Evolutionary conservation across 35 echinoderm and acorn worm species (phyloP), one percentile per base, ranked within the genome.

Genomic region (Strongylocentrotus purpuratus): DNA sequence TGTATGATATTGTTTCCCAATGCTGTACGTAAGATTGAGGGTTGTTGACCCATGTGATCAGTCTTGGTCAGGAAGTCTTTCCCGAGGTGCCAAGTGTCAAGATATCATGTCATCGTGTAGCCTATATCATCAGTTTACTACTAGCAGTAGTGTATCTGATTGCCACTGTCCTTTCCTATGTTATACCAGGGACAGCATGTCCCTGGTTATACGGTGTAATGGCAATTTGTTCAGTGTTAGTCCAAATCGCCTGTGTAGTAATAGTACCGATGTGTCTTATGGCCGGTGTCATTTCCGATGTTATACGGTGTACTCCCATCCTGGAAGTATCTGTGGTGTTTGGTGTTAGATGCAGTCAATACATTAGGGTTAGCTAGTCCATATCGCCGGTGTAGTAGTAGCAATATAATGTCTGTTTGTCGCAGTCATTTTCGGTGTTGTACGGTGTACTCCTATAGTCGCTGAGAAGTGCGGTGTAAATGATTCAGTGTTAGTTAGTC

Each of bases 281-380:
- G 89, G 41, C 46, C 89, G 89, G 31, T 91, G 18, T 46, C 89
- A 2, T 91, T 35, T n/a, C 89, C 35, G 22, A 33, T 91, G 89
- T 91, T 91, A 2, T 91, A 91, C 32, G 89, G 89, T 35, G 89
- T 91, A 35, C 88, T 91, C n/a, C 96, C 96, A 15, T 85, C 50
- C 3, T 20, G 50, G 87, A 94, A 97, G 35, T 93, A 50, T 3
- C 60, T 59, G 50, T 94, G 50, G 15, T 55, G 50, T 55, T 15
- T 15, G 15, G 50, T 55, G 50, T 55, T 41, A 41, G 35, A 41
- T 41, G 50, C 10, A 55, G 1, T 55, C 50, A 55, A 55, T 55
- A 12, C 9, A 14, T 15, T 2, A 55, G 50, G 10, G 50, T 55
- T 55, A 14, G 50, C 32, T 91, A 91, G 32, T 91, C 89, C 89